phyloP scores from a whole-genome alignment of 2,113 vertebrate species.

The zebrafish (Danio rerio) region GRCz12tu NC_133188.1:32481501-32482000 shows the following conservation, averaged over 20 bases:
- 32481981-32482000: no score
- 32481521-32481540: slow-evolving; percentile 63
- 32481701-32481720: not conserved
- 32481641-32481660: slow-evolving; percentile 10
- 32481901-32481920: no score
- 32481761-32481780: not conserved
- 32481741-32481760: not conserved
- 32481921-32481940: no score
- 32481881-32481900: no score
- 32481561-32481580: slow-evolving; percentile 64
- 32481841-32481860: no score
- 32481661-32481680: not conserved
- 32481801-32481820: no score
- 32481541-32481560: slow-evolving; percentile 47
- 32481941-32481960: no score
- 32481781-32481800: no score
- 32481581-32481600: slow-evolving; percentile 74
- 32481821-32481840: no score
- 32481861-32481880: no score
- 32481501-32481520: slow-evolving; percentile 69
- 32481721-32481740: not conserved
- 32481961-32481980: no score
- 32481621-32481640: not conserved
- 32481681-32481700: not conserved
- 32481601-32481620: slow-evolving; percentile 64